Percentiles rank a stretch among this genome's conserved stretches.
phyloP scores from a whole-genome alignment of 2,888 invertebrate genomes.

The Limnephilus auricula region DNA sequence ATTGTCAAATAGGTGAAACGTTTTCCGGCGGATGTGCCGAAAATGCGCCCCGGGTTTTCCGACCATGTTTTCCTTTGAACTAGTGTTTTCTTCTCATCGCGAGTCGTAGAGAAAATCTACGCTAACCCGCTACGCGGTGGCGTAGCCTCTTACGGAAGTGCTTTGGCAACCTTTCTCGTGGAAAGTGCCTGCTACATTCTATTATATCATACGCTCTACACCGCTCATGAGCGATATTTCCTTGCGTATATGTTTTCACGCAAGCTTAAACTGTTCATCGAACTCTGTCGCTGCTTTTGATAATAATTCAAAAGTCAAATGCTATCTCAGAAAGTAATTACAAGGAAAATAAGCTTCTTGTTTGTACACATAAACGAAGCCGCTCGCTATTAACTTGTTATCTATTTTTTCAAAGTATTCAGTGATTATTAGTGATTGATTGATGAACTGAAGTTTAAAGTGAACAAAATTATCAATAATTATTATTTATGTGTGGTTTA shows the following conservation, averaged over 20 bases:
- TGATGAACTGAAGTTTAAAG: conserved; percentile 18
- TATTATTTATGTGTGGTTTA: conserved; percentile 40
- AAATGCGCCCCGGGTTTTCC: conserved; percentile 18
- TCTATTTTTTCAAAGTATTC: conserved; percentile 39
- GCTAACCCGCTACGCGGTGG: conserved; percentile 47
- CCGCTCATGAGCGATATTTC: conserved; percentile 54
- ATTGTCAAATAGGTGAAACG: conserved; percentile 47
- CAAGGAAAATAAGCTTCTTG: neutral
- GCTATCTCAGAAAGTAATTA: conserved; percentile 47
- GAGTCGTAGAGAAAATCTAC: conserved; percentile 40
- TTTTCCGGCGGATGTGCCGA: conserved; percentile 9
- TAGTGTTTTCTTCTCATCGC: conserved; percentile 44
- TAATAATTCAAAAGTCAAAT: conserved; percentile 44
- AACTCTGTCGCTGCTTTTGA: conserved; percentile 46
- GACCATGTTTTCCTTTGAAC: conserved; percentile 41
- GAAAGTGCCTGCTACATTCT: conserved; percentile 33
- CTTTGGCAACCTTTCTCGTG: conserved; percentile 37
- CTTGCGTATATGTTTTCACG: neutral
- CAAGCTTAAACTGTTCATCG: conserved; percentile 16
- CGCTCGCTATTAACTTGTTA: conserved; percentile 40
- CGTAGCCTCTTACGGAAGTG: conserved; percentile 39
- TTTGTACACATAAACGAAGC: conserved; percentile 14
- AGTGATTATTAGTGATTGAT: conserved; percentile 52
- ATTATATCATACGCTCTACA: neutral
- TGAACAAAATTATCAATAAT: conserved; percentile 44